phyloP scores from a whole-genome alignment of 2,113 vertebrate genomes.

The Chloropsis cyanopogon region DNA sequence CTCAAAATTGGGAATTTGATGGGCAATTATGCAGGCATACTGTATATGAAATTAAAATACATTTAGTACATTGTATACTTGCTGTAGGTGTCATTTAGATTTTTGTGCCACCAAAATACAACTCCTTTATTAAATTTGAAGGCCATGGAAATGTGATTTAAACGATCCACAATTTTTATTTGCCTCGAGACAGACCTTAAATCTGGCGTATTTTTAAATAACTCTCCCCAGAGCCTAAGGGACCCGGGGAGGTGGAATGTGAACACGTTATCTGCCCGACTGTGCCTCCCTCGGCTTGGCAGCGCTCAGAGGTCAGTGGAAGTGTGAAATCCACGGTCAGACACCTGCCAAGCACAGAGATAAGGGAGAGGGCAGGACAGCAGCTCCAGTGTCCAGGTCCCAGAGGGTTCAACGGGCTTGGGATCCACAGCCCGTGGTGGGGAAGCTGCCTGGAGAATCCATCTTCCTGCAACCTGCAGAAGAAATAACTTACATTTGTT shows the following conservation, averaged over 20 bases:
- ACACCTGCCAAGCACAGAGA: not conserved
- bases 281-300: not conserved
- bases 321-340: not conserved
- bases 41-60: rapidly evolving
- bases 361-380: not conserved
- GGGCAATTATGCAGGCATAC: rapidly evolving
- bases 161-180: not conserved
- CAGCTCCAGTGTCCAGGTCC: not conserved
- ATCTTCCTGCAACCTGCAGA: rapidly evolving
- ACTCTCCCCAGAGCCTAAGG: not conserved
- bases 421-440: rapidly evolving
- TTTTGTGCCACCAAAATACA: not conserved
- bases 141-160: rapidly evolving
- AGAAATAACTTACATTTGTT: rapidly evolving
- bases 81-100: not conserved
- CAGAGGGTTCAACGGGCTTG: not conserved
- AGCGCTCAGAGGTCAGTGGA: not conserved
- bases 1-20: rapidly evolving
- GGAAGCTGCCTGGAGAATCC: no score
- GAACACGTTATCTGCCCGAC: not conserved
- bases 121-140: not conserved
- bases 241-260: not conserved
- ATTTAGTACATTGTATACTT: rapidly evolving
- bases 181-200: not conserved
- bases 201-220: rapidly evolving